Conservation (phyloP, 2,113 vertebrate genomes). For the Myanophis thanlyinensis region DNA sequence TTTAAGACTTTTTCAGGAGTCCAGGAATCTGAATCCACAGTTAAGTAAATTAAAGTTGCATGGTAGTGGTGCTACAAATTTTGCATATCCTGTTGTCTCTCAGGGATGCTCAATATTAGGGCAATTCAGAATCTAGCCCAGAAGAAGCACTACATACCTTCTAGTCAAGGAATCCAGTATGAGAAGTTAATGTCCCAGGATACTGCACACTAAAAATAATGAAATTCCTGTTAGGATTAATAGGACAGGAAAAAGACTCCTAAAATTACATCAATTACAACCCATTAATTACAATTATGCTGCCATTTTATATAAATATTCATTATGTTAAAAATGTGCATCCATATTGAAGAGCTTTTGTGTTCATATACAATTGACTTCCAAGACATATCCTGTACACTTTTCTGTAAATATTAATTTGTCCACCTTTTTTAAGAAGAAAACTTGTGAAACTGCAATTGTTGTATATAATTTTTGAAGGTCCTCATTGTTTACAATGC, state of each 20-base stretch:
- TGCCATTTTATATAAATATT: conserved; percentile 32
- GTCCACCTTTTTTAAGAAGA: conserved; percentile 52
- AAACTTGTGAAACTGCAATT: conserved; percentile 42
- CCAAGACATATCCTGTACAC: conserved; percentile 54
- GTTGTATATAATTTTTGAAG: conserved; percentile 66
- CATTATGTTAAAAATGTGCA: conserved; percentile 47
- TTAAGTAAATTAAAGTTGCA: background rate
- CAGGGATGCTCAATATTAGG: conserved; percentile 18
- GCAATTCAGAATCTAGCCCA: conserved; percentile 12
- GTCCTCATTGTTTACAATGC: conserved; percentile 60
- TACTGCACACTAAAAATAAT: conserved; percentile 21
- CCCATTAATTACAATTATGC: conserved; percentile 36
- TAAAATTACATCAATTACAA: conserved; percentile 31
- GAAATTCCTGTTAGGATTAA: background rate
- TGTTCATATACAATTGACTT: conserved; percentile 63
- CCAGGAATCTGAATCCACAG: background rate
- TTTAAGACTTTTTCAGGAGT: background rate
- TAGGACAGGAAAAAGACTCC: background rate
- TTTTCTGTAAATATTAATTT: conserved; percentile 68
- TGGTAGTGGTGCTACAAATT: background rate
- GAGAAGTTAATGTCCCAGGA: background rate
- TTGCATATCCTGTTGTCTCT: conserved; percentile 15
- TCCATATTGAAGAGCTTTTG: conserved; percentile 60
- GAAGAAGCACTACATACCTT: conserved; percentile 4
- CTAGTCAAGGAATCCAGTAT: background rate